Evolutionary conservation across 2,797 vertebrate species (phyloP).

Genomic region (Neomorphus geoffroyi): DNA sequence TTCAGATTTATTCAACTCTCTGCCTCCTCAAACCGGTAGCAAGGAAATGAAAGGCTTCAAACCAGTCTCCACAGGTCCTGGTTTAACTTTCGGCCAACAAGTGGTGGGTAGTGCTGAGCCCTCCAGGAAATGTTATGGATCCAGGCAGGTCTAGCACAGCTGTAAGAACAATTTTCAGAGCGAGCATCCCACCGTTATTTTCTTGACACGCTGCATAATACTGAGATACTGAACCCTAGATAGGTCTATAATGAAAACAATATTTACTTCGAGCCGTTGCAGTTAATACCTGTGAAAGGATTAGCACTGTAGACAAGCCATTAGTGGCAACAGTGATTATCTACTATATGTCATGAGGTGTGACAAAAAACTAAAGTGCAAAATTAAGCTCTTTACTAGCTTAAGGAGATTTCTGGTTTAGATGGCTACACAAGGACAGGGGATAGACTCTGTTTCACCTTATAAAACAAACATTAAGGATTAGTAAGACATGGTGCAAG

Average conservation of each 20-base stretch:
- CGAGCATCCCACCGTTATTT: background rate
- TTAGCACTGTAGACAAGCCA: constrained; percentile 27
- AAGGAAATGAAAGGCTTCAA: background rate
- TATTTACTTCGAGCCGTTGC: background rate
- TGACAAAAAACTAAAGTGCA: constrained; percentile 33
- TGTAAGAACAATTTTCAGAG: background rate
- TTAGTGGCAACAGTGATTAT: constrained; percentile 32
- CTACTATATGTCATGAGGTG: background rate
- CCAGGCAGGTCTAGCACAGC: background rate
- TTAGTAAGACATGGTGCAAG: background rate
- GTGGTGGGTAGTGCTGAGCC: background rate
- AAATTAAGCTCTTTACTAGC: constrained; percentile 50
- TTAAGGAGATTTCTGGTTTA: constrained; percentile 41
- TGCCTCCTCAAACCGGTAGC: background rate
- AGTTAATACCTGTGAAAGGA: constrained; percentile 48
- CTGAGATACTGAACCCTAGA: background rate
- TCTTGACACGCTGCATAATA: background rate
- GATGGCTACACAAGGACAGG: background rate
- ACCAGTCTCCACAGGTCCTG: background rate
- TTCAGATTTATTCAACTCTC: background rate
- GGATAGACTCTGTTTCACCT: background rate
- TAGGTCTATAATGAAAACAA: background rate
- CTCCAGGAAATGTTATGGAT: background rate
- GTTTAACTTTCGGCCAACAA: background rate
- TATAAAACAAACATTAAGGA: constrained; percentile 18